These are phyloP conservation scores for Thunnus maccoyii DNA, from an alignment of 2,113 vertebrate genomes.

Conservation along the genomic window DNA sequence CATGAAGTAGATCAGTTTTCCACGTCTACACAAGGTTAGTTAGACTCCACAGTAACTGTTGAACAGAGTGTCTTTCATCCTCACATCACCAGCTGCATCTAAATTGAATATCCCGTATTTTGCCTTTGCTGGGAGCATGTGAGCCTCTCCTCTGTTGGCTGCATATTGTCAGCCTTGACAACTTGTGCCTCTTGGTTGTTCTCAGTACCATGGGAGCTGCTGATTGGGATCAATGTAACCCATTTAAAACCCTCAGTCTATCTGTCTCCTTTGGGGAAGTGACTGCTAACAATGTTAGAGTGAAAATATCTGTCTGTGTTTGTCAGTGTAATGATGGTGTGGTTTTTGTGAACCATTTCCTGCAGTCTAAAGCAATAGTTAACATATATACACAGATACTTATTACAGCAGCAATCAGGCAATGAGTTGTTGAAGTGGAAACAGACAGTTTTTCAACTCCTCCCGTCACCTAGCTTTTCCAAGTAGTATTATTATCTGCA, in stretches of 20 bases:
- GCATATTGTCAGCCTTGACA: constrained; percentile 31
- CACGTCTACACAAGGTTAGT: background rate
- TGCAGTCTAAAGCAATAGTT: too few species aligned
- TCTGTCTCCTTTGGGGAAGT: background rate
- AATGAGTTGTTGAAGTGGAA: background rate
- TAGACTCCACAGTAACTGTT: background rate
- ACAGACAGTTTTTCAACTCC: too few species aligned
- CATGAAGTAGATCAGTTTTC: background rate
- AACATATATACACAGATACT: too few species aligned
- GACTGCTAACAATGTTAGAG: background rate
- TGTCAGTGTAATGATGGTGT: background rate
- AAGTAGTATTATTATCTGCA: too few species aligned
- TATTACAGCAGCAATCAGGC: background rate
- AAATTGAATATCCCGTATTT: constrained; percentile 4
- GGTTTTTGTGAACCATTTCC: background rate
- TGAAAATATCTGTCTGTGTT: background rate
- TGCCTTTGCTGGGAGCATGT: constrained; percentile 15
- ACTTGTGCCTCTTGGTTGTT: constrained; percentile 2
- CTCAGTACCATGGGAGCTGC: constrained; percentile 12
- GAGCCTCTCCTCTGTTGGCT: constrained; percentile 31
- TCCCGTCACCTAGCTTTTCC: too few species aligned
- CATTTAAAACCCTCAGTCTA: constrained; percentile 28
- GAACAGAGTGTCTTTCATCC: constrained; percentile 15
- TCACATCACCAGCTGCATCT: constrained; percentile 33
- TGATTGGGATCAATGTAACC: constrained; percentile 37